These are phyloP conservation scores for Machimus rusticus DNA, from an alignment of 2,888 invertebrate species.

Conservation along the genomic window DNA sequence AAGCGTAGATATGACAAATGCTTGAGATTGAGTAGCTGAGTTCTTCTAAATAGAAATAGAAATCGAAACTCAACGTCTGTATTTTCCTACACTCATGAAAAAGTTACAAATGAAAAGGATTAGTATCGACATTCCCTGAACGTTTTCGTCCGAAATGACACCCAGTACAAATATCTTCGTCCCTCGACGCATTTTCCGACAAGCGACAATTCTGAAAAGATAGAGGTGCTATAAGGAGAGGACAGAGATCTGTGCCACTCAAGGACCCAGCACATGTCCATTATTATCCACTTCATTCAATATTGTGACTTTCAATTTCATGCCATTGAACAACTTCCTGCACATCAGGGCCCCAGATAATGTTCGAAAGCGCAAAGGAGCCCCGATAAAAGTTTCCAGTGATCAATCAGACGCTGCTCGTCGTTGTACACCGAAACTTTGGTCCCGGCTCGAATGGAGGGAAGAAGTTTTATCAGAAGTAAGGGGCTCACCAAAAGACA, in stretches of 20 bases:
- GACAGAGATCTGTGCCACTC: not conserved
- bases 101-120: not conserved
- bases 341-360: not conserved
- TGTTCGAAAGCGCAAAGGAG: not conserved
- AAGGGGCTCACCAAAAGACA: not conserved
- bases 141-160: not conserved
- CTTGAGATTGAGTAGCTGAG: too few species aligned
- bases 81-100: not conserved
- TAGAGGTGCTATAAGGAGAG: not conserved
- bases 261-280: not conserved
- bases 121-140: not conserved
- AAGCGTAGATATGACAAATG: too few species aligned
- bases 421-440: not conserved
- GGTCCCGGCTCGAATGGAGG: not conserved
- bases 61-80: too few species aligned
- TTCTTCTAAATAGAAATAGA: too few species aligned
- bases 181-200: not conserved
- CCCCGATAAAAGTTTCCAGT: not conserved
- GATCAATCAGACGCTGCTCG: not conserved
- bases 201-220: not conserved
- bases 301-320: constrained; percentile 7
- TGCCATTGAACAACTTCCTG: not conserved
- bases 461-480: not conserved
- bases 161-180: not conserved
- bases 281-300: not conserved